A percentile compares a stretch with the other conserved stretches of the same genome.
Evolutionary conservation across 2,797 vertebrate species (phyloP).

Genomic region (Bradypus variegatus): DNA sequence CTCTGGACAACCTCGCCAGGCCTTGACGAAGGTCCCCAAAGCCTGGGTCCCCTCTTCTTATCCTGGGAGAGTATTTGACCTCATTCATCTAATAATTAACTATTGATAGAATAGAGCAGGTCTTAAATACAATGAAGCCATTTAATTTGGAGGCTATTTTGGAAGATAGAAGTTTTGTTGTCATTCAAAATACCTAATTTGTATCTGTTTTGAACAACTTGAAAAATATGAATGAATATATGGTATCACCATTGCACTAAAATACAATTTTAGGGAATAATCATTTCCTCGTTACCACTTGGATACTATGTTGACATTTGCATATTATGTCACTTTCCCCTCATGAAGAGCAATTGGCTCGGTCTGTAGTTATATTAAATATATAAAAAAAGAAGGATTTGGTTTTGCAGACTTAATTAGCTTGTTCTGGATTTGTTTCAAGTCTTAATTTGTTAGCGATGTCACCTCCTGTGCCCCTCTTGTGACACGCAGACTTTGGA

Average conservation of each 20-base stretch:
- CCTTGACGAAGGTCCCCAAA: background rate
- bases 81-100: background rate
- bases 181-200: background rate
- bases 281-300: background rate
- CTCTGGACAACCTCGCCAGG: background rate
- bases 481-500: background rate
- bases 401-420: background rate
- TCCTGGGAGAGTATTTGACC: background rate
- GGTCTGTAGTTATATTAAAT: background rate
- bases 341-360: background rate
- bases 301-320: background rate
- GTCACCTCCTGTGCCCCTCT: background rate
- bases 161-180: background rate
- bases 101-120: background rate
- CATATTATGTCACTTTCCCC: background rate
- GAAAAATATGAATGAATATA: background rate
- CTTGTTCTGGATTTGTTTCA: background rate
- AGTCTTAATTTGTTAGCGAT: background rate
- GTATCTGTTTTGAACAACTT: background rate
- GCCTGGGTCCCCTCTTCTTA: background rate
- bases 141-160: background rate
- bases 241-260: background rate
- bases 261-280: background rate
- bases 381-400: background rate
- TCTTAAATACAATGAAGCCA: background rate